Evolutionary conservation across 2,888 invertebrate genomes (phyloP).

Genomic region (Limenitis camilla): DNA sequence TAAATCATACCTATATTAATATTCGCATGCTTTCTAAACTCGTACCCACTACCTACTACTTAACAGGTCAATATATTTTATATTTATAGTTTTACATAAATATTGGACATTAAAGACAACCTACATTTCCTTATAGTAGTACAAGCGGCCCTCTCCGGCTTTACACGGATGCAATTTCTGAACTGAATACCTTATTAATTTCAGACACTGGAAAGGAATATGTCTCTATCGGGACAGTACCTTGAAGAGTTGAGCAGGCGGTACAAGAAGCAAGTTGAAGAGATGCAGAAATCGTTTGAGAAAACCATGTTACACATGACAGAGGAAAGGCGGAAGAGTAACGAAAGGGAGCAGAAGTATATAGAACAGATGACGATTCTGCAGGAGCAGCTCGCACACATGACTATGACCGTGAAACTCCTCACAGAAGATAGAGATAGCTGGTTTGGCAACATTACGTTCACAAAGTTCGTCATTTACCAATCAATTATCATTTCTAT

Average conservation of each 20-base stretch:
- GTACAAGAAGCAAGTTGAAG: conserved; percentile 97
- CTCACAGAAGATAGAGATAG: conserved; percentile 77
- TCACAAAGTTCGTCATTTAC: conserved; percentile 69
- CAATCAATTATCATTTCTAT: conserved; percentile 66
- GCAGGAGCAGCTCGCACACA: conserved; percentile 77
- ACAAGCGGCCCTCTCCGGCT: no score
- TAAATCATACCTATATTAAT: neutral
- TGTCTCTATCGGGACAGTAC: conserved; percentile 97
- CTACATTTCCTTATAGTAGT: neutral
- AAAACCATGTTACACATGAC: conserved; percentile 83
- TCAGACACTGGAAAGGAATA: conserved; percentile 94
- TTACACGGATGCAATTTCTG: neutral
- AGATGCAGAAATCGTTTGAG: conserved; percentile 89
- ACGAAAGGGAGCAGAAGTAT: conserved; percentile 85
- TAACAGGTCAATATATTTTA: neutral
- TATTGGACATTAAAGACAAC: neutral
- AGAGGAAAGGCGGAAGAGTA: conserved; percentile 80
- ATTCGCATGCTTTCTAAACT: conserved; percentile 3
- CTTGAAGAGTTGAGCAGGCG: conserved; percentile 95
- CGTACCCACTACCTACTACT: neutral
- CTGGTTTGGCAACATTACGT: conserved; percentile 76
- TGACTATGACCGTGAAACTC: conserved; percentile 76
- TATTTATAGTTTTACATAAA: conserved; percentile 6
- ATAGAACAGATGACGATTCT: conserved; percentile 83
- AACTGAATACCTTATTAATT: conserved; percentile 29